Base-by-base conservation (phyloP, 2,888 invertebrate genomes). In the Andrena bicolor region DNA sequence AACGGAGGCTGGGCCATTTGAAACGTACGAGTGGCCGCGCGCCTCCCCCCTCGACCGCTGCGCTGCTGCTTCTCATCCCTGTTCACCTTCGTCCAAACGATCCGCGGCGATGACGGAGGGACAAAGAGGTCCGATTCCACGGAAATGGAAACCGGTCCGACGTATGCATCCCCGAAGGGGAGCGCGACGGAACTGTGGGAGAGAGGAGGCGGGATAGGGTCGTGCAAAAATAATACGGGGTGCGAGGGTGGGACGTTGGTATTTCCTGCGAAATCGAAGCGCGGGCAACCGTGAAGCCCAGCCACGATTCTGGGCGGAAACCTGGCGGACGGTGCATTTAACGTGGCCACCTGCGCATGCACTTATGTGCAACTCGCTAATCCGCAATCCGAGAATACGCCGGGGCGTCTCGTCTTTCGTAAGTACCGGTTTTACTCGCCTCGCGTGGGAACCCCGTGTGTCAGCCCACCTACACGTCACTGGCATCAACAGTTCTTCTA, bases 341-440 rank as follows among this genome's bases (percentile, higher is more conserved):
- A 49, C 58, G 69, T 64, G 64, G 64, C 61, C 82, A 73, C 72
- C 82, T 82, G 82, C 75, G 75, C 80, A 35, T 63, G 71, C 71
- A 68, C 68, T 66, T 60, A 70, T 53, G 51, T n/a, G 75, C 28
- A 49, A 60, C 80, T 58, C 69, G 73, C 71, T 77, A 72, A 81
- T 82, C 81, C 72, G 78, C 68, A 53, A 68, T 77, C 80, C 61
- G 72, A 80, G 81, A 72, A 76, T 76, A 69, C 68, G 80, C 49
- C 70, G 49, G 53, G 53, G n/a, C 85, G 73, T 85, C 76, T 80
- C 82, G 76, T 69, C 77, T 86, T 86, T 86, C 87, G 87, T 76
- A 87, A 86, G 82, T 78, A 76, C 78, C 65, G 74, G 74, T 77
- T 76, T 20, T 64, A 41, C 60, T 66, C 58, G 69, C 64, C 68